Evolutionary conservation across 1,140 invertebrate genomes (phyloP), one percentile per base, ranked within the genome.

Genomic region (Nylanderia fulva): DNA sequence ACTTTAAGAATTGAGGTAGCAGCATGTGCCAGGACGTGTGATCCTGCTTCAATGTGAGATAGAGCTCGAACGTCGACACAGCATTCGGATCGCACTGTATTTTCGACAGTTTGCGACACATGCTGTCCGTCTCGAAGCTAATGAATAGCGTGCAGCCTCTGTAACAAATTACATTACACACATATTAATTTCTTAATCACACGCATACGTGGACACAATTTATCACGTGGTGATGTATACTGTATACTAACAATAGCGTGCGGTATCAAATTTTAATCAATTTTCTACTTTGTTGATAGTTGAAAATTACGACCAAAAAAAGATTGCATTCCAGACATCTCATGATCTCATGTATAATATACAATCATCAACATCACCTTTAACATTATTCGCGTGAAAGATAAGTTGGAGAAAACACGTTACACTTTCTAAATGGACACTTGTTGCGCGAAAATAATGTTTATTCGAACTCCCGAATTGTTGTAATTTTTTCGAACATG

Each of bases 1-100:
- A 98, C 97, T 98, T 98, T 94, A 98, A 95, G 94, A 98, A 98
- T 93, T 98, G 97, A 91, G 97, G 97, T 93, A 98, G 95, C 87
- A 98, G 94, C 86, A 96, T 97, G 85, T 97, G 97, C 98, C 98
- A 98, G 86, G 97, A 96, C 82, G 96, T 97, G 48, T 96, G 95
- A 90, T 97, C 97, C 92, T 98, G 97, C 93, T 97, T 97, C 39
- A 98, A 95, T 21, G 97, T 98, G 42, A 98, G 95, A 93, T 97
- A 97, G 83, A 98, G 95, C 94, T 98, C 97, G 91, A 98, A 98
- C 29, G 98, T 98, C 29, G 98, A 97, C 48, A 98, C 97, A 11
- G 97, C 97, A 90, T 96, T 96, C 48, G 97, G 96, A 94, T 98
- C 98, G 90, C 97, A 97, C 92, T 97, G 97, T 93, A 98, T 96